Evolutionary conservation across 2,797 vertebrate species (phyloP).

Genomic region (Nannoperca obscura): DNA sequence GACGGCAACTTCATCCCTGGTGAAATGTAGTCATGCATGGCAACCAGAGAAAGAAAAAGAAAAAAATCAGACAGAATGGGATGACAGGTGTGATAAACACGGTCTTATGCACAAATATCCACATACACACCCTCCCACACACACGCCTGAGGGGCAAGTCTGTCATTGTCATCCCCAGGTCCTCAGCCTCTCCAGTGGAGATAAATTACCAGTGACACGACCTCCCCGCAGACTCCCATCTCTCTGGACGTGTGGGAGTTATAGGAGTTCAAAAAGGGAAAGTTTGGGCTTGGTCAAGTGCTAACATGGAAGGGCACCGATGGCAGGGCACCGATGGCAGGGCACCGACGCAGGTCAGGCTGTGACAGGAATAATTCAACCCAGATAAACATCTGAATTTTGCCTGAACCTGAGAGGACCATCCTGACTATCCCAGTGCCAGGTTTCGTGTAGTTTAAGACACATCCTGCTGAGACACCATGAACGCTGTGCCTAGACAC

Average conservation of each 20-base stretch:
- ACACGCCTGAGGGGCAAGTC: conserved; percentile 42
- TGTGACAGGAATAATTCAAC: conserved; percentile 52
- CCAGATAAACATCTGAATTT: conserved; percentile 53
- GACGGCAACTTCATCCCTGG: conserved; percentile 94
- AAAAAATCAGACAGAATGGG: conserved; percentile 6
- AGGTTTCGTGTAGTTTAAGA: neutral
- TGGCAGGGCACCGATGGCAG: conserved; percentile 20
- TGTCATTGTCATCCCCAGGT: conserved; percentile 53
- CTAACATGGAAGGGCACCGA: conserved; percentile 24
- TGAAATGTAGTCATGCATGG: neutral
- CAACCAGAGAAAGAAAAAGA: neutral
- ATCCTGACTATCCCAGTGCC: neutral
- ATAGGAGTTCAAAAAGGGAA: conserved; percentile 43
- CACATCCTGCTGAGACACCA: neutral
- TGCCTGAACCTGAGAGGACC: conserved; percentile 51
- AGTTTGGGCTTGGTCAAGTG: conserved; percentile 26
- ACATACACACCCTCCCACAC: conserved; percentile 17
- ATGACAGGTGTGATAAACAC: conserved; percentile 31
- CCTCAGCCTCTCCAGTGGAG: conserved; percentile 46
- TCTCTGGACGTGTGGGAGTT: conserved; percentile 44
- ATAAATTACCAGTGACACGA: conserved; percentile 70
- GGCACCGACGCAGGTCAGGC: conserved; percentile 23
- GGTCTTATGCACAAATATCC: conserved; percentile 16
- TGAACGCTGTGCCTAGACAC: neutral
- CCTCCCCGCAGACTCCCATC: conserved; percentile 57